A percentile compares a stretch with the other conserved stretches of the same genome.
These are phyloP conservation scores for Sturnus vulgaris DNA, from an alignment of 2,113 vertebrate genomes.

Conservation along the genomic window DNA sequence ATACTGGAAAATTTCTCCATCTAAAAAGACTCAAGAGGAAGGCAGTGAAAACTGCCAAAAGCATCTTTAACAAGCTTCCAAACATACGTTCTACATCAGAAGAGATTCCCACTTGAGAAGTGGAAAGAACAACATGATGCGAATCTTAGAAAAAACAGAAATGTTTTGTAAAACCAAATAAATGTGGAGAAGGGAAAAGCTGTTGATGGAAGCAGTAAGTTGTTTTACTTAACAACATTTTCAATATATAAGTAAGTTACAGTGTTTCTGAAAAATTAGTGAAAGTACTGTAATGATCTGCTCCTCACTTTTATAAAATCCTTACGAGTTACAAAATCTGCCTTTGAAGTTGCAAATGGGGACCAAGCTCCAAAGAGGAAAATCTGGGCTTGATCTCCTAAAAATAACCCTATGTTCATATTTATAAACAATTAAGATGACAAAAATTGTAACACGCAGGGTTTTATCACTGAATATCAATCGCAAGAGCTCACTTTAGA, in stretches of 20 bases:
- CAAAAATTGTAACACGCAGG: not conserved
- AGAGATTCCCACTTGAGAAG: constrained; percentile 36
- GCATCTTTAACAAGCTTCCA: constrained; percentile 41
- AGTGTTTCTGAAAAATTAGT: not conserved
- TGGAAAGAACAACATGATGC: constrained; percentile 13
- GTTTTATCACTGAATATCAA: not conserved
- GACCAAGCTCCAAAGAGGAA: not conserved
- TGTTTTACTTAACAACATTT: constrained; percentile 9
- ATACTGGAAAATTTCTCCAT: constrained; percentile 4
- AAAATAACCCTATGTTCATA: not conserved
- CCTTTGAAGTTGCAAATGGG: not conserved
- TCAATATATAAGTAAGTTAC: constrained; percentile 17
- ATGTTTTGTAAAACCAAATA: constrained; percentile 44
- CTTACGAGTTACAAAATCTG: not conserved
- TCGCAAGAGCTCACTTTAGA: not conserved
- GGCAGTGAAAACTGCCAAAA: not conserved
- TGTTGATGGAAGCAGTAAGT: not conserved
- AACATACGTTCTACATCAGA: constrained; percentile 54
- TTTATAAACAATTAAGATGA: constrained; percentile 1
- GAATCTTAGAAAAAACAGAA: not conserved
- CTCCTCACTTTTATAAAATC: not conserved
- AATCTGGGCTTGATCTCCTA: not conserved
- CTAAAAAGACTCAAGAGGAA: not conserved
- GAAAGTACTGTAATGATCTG: not conserved
- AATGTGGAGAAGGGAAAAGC: constrained; percentile 36